Conservation (phyloP, 2,888 invertebrate genomes). For the Drosophila lacicola region DNA sequence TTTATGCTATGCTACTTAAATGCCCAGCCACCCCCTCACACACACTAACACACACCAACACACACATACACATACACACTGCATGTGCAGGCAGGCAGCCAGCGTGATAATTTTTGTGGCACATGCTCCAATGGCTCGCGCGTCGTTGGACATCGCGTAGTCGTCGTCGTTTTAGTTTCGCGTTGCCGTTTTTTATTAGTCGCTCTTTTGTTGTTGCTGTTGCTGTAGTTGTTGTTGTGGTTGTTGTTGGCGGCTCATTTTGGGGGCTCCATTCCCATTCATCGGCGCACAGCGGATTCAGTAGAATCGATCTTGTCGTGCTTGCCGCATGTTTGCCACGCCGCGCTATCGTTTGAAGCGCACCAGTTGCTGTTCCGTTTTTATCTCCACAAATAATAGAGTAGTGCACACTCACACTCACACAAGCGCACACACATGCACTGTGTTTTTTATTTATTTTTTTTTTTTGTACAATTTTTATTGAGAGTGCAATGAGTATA, state of each 20-base stretch:
- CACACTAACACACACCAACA: background rate
- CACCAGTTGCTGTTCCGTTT: slow-evolving; percentile 13
- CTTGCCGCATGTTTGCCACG: slow-evolving; percentile 73
- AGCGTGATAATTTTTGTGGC: slow-evolving; percentile 43
- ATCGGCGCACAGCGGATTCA: slow-evolving; percentile 66
- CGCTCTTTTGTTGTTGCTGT: slow-evolving; percentile 23
- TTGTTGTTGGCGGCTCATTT: slow-evolving; percentile 43
- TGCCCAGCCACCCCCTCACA: background rate
- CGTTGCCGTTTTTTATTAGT: slow-evolving; percentile 41
- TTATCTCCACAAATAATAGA: slow-evolving; percentile 10
- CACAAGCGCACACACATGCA: background rate
- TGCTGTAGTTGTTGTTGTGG: slow-evolving; percentile 19
- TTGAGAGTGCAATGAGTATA: slow-evolving; percentile 14
- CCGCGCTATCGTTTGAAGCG: slow-evolving; percentile 50
- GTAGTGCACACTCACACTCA: background rate
- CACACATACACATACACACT: background rate
- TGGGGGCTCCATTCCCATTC: slow-evolving; percentile 57
- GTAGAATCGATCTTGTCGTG: slow-evolving; percentile 85
- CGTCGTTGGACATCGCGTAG: slow-evolving; percentile 43
- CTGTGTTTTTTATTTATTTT: background rate
- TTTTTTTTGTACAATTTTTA: background rate
- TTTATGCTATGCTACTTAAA: background rate
- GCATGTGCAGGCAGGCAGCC: slow-evolving; percentile 18
- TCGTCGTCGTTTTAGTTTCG: slow-evolving; percentile 31
- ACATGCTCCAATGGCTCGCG: slow-evolving; percentile 44